A percentile compares a stretch with the other conserved stretches of the same genome.
Conservation (phyloP, 1,140 invertebrate genomes). For the Cotesia chilonis region DNA sequence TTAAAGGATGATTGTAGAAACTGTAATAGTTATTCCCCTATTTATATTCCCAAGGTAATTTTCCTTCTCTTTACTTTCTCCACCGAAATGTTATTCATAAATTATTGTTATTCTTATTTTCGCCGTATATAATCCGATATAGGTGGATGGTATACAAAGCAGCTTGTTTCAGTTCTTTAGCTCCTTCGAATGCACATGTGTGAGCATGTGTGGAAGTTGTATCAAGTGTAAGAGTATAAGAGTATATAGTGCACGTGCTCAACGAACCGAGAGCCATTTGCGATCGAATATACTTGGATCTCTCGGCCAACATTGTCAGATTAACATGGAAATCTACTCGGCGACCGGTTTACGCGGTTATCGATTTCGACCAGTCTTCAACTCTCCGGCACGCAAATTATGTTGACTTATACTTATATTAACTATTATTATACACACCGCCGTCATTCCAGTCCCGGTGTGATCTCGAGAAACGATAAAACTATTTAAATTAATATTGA, state of each 20-base stretch:
- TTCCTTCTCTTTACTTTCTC: background rate
- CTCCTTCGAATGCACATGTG: background rate
- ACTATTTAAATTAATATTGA: background rate
- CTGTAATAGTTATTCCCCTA: constrained; percentile 26
- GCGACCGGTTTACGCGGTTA: constrained; percentile 39
- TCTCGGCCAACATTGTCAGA: constrained; percentile 45
- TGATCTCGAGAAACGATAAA: constrained; percentile 13
- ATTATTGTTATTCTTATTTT: constrained; percentile 7
- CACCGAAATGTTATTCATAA: constrained; percentile 4
- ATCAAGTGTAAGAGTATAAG: no score
- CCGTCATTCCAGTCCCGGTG: background rate
- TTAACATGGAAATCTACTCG: constrained; percentile 49
- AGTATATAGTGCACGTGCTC: constrained; percentile 14
- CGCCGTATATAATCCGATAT: background rate
- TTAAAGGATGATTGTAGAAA: constrained; percentile 47
- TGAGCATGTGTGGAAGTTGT: background rate
- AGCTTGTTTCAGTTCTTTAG: constrained; percentile 14
- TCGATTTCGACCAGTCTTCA: constrained; percentile 37
- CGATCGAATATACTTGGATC: constrained; percentile 34
- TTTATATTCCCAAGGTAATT: constrained; percentile 23
- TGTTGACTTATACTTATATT: constrained; percentile 9
- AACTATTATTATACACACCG: background rate
- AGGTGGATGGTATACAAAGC: no score
- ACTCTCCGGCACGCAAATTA: constrained; percentile 26
- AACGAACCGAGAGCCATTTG: constrained; percentile 33